phyloP scores from a whole-genome alignment of 2,888 invertebrate species.

The Dolomedes plantarius region DNA sequence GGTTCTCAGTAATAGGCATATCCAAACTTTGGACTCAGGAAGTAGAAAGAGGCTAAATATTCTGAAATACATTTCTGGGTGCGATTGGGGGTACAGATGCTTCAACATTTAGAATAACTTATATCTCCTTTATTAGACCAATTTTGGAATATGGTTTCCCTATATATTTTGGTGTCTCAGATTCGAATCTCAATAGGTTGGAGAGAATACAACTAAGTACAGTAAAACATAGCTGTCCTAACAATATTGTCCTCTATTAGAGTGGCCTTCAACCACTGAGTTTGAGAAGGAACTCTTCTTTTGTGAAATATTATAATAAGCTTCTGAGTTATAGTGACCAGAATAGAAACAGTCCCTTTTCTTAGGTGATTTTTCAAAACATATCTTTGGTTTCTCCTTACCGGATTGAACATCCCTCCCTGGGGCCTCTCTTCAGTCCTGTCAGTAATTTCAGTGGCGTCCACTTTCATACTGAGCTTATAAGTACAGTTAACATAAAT shows the following conservation, averaged over 20 bases:
- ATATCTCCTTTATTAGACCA: background rate
- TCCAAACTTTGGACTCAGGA: background rate
- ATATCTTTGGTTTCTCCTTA: too few relatives aligned
- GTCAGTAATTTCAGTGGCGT: too few relatives aligned
- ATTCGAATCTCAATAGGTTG: background rate
- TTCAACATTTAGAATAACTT: background rate
- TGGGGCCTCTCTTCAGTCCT: too few relatives aligned
- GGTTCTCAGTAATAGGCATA: background rate
- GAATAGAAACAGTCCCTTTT: background rate
- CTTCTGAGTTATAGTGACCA: background rate
- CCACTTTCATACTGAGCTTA: too few relatives aligned
- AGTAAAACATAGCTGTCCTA: background rate
- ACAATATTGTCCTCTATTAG: background rate
- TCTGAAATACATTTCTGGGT: slow-evolving; percentile 10
- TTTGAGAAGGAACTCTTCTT: background rate
- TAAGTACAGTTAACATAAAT: too few relatives aligned
- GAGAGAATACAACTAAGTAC: too few relatives aligned
- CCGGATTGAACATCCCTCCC: too few relatives aligned
- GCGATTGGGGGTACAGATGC: too few relatives aligned
- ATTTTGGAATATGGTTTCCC: background rate
- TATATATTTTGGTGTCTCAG: background rate
- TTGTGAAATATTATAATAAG: slow-evolving; percentile 10
- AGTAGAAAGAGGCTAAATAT: background rate
- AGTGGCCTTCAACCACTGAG: background rate
- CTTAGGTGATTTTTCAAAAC: too few relatives aligned